Evolutionary conservation across 2,888 invertebrate genomes (phyloP), one percentile per base, ranked within the genome.

Genomic region (Palloptera scutellata): DNA sequence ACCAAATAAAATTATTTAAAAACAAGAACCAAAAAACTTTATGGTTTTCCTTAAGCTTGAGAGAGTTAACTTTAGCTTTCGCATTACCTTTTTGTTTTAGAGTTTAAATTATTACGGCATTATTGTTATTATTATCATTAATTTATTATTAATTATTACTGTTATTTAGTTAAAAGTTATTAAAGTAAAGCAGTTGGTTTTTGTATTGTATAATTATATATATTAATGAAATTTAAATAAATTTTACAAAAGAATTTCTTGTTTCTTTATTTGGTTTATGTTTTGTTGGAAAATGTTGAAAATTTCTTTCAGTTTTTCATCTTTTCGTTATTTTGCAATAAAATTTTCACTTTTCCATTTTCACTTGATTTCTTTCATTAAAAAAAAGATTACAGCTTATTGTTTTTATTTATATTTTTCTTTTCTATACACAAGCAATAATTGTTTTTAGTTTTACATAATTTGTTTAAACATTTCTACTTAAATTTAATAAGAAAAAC

Each of bases 21-120:
- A n/a, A n/a, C n/a, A n/a, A n/a, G n/a, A n/a, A n/a, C n/a, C n/a
- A n/a, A 30, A 30, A 30, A 30, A 4, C 30, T 30, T 30, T 30
- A 30, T 30, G 30, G 30, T 30, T 30, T 30, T 30, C 30, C 30
- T 30, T 30, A 30, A 30, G 30, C 30, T 30, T 30, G 2, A 30
- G 30, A 30, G 30, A 48, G 58, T 67, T 69, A 71, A 69, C 69
- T 67, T 71, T 71, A 71, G 67, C 69, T 71, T 71, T 69, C 69
- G 67, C 69, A 71, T 71, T 69, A 71, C 71, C 69, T 71, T 30
- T 6, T 30, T 30, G 30, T 2, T 30, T 30, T 30, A 71, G 66
- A 66, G 30, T 30, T 30, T 30, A 30, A 30, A 30, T 30, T 30
- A 30, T 30, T 30, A 30, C 30, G 6, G 30, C 2, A 30, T 42